Base-by-base conservation (phyloP, 2,113 vertebrate genomes). In the Galbula dea region DNA sequence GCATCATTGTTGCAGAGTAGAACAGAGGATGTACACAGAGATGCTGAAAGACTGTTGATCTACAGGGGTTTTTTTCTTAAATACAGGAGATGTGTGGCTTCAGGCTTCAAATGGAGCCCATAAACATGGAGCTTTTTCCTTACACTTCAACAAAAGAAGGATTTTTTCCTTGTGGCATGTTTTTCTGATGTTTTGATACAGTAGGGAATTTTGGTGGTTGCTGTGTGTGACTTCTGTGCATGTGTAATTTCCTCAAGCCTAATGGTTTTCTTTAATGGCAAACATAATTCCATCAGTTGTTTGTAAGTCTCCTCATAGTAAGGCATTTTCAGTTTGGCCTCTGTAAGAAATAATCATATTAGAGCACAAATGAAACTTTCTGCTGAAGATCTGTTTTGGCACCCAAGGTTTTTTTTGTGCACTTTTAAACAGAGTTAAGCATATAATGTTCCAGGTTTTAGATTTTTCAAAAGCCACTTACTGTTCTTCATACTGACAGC, bases 51-150 rank as follows among this genome's bases (percentile, higher is more conserved):
- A 32, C 15, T 29, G 4, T 75, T 81, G 21, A 66, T 63, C 37
- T 71, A 10, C 15, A 36, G 8, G 12, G 45, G 7, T 83, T 88
- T 75, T 80, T 83, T 66, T 71, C 39, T 86, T 41, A 74, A 81
- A 51, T 83, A 55, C 20, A 24, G 34, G 29, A 78, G 80, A 74
- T 73, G 19, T 81, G 55, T 83, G 55, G 36, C 75, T 92, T 57
- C 55, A 71, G 41, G 57, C 58, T 88, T 91, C 52, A 95, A 65
- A 68, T 81, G 57, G 16, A 81, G 61, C 43, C 41, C 68, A 76
- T 88, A 89, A 93, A 90, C 63, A 88, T 86, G 73, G 90, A 94
- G 77, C 13, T 58, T 90, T 93, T 94, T 41, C 18, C 10, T n/a
- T 88, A 6, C 7, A 11, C 32, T 90, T 90, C 30, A 69, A 3